A percentile compares a stretch with the other conserved stretches of the same genome.
phyloP scores from a whole-genome alignment of 2,113 vertebrate genomes.

The Gila orcuttii region DNA sequence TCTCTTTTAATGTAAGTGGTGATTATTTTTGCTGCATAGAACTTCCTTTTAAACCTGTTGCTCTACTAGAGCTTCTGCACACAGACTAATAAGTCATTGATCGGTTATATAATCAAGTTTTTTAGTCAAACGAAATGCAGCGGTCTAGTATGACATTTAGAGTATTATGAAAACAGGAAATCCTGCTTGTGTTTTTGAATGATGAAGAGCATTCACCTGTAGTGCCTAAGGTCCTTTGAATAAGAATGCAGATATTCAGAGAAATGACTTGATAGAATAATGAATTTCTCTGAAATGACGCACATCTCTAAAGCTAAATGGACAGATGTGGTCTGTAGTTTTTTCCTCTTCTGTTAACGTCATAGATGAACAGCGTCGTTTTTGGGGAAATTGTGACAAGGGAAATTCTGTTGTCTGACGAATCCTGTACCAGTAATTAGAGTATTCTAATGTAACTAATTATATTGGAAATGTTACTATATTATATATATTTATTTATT shows the following conservation, averaged over 20 bases:
- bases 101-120: slow-evolving; percentile 22
- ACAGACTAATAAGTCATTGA: background rate
- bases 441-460: background rate
- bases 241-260: slow-evolving; percentile 60
- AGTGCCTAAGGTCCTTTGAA: slow-evolving; percentile 42
- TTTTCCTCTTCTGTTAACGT: slow-evolving; percentile 45
- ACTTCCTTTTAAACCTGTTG: background rate
- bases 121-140: slow-evolving; percentile 35
- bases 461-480: background rate
- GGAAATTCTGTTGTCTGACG: background rate
- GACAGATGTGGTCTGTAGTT: slow-evolving; percentile 60
- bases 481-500: background rate
- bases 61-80: background rate
- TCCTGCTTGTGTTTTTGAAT: slow-evolving; percentile 71
- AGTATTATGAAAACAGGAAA: slow-evolving; percentile 77
- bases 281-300: slow-evolving; percentile 71
- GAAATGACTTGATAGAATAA: slow-evolving; percentile 57
- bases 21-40: slow-evolving; percentile 7
- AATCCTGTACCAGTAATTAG: slow-evolving; percentile 4
- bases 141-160: slow-evolving; percentile 75
- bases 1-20: slow-evolving; percentile 28
- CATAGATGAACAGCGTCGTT: slow-evolving; percentile 51
- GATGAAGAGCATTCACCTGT: slow-evolving; percentile 64
- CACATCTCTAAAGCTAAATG: slow-evolving; percentile 60
- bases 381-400: slow-evolving; percentile 60